Evolutionary conservation across 2,888 invertebrate species (phyloP).

Genomic region (Frankliniella intonsa): DNA sequence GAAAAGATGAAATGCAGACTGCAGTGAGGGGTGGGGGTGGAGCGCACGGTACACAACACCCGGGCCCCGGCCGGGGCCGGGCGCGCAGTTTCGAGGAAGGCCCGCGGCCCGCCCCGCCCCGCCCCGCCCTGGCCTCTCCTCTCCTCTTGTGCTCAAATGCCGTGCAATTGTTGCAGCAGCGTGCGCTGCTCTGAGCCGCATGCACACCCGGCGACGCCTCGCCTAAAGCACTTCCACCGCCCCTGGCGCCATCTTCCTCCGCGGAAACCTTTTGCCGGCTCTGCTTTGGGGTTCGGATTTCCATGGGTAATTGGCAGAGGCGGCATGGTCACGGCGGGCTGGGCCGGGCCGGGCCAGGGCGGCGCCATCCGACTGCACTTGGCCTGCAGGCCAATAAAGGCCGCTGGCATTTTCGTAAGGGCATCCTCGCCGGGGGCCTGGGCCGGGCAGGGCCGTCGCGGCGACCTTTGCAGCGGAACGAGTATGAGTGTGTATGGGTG

Average conservation of each 20-base stretch:
- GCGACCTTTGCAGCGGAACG: conserved; percentile 20
- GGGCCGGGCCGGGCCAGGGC: no score
- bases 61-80: not conserved
- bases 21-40: not conserved
- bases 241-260: no score
- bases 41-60: not conserved
- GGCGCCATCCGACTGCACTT: not conserved
- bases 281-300: no score
- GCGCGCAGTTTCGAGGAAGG: not conserved
- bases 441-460: not conserved
- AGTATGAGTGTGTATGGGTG: not conserved
- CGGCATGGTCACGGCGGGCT: no score
- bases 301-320: no score
- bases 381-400: not conserved
- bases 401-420: not conserved
- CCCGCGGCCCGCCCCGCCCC: not conserved
- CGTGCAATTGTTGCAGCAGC: no score
- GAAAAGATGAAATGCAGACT: conserved; percentile 1
- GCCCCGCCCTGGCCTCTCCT: not conserved
- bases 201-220: no score
- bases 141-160: not conserved
- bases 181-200: no score
- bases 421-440: not conserved
- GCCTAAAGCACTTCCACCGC: no score
- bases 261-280: no score